Conservation (phyloP, 2,888 invertebrate species). For the Cosmia trapezina region DNA sequence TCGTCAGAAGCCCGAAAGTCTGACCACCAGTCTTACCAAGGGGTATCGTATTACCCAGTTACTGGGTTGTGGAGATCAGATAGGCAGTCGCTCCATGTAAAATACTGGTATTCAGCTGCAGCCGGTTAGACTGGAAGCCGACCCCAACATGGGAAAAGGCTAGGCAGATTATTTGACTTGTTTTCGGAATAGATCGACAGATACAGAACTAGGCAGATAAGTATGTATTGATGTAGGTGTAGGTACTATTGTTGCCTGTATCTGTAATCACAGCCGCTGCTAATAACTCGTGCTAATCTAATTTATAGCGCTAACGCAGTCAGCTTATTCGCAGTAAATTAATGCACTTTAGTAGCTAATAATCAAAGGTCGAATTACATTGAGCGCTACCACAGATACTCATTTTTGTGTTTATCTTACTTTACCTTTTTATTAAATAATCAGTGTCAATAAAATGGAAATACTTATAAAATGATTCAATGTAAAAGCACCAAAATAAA, state of each 20-base stretch:
- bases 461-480: not conserved
- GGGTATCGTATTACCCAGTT: too few species aligned
- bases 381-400: not conserved
- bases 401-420: not conserved
- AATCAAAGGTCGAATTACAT: slow-evolving; percentile 1
- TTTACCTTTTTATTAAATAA: not conserved
- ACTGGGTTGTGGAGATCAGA: too few species aligned
- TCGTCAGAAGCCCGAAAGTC: too few species aligned
- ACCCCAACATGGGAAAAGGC: too few species aligned
- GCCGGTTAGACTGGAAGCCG: too few species aligned
- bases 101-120: too few species aligned
- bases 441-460: not conserved
- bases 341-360: slow-evolving; percentile 4
- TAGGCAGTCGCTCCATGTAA: too few species aligned
- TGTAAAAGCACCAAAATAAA: too few species aligned
- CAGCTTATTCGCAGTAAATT: slow-evolving; percentile 27
- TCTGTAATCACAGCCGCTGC: slow-evolving; percentile 1
- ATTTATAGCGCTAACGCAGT: slow-evolving; percentile 27
- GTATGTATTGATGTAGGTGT: not conserved
- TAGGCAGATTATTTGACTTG: too few species aligned
- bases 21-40: too few species aligned
- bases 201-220: not conserved
- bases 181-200: not conserved
- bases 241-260: not conserved
- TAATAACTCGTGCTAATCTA: slow-evolving; percentile 46